Evolutionary conservation across 2,113 vertebrate species (phyloP).

Genomic region (Engystomops pustulosus): DNA sequence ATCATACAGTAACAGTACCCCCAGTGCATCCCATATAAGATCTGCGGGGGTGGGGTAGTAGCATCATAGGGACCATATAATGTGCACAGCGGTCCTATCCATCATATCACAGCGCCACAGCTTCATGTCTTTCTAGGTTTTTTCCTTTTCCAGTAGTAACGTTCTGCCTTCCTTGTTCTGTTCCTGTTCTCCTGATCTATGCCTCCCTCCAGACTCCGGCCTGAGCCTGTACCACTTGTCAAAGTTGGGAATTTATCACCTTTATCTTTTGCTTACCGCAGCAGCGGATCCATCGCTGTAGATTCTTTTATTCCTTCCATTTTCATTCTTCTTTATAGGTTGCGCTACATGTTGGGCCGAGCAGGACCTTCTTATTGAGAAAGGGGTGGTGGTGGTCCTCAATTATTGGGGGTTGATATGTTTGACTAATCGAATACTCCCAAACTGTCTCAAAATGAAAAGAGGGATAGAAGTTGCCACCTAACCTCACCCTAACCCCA

Average conservation of each 20-base stretch:
- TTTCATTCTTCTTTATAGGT: background rate
- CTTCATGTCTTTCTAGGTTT: background rate
- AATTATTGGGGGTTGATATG: background rate
- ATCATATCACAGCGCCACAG: background rate
- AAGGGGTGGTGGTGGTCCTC: no score
- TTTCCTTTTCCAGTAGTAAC: background rate
- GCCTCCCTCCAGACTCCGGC: constrained; percentile 12
- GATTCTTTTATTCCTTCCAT: background rate
- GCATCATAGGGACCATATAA: background rate
- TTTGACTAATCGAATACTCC: no score
- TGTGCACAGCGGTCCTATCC: background rate
- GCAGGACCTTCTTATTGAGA: no score
- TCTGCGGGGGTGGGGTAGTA: background rate
- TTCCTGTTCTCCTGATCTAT: background rate
- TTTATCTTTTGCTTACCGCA: constrained; percentile 12
- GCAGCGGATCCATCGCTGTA: background rate
- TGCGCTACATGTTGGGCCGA: background rate
- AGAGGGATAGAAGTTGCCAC: no score
- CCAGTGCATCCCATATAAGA: background rate
- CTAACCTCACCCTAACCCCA: no score
- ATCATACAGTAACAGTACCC: no score
- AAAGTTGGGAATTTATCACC: constrained; percentile 4
- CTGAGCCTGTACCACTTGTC: background rate
- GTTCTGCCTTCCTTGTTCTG: background rate
- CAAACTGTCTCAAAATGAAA: no score